phyloP scores from a whole-genome alignment of 2,888 invertebrate genomes.

The Drosophila maculinotata region DNA sequence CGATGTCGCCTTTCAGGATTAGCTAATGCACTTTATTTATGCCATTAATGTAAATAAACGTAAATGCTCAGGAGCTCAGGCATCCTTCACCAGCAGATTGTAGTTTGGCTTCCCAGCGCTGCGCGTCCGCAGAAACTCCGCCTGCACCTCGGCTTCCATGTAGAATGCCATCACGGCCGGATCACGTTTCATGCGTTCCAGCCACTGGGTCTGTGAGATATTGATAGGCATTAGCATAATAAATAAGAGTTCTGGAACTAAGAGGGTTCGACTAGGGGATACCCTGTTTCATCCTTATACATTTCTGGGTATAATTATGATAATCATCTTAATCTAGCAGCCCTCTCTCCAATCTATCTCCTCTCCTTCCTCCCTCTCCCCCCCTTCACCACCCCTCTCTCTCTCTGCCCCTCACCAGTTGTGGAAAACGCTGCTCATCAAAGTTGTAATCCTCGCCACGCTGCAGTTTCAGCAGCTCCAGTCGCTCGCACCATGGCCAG shows the following conservation, averaged over 20 bases:
- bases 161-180: slow-evolving; percentile 89
- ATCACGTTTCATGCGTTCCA: slow-evolving; percentile 89
- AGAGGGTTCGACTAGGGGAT: neutral
- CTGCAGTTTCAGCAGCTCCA: slow-evolving; percentile 87
- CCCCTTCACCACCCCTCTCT: too few species aligned
- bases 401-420: slow-evolving; percentile 69
- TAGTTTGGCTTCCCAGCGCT: slow-evolving; percentile 88
- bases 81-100: slow-evolving; percentile 68
- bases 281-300: too few species aligned
- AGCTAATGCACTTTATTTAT: slow-evolving; percentile 53
- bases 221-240: neutral
- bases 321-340: too few species aligned
- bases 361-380: too few species aligned
- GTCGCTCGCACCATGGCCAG: slow-evolving; percentile 93
- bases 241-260: too few species aligned
- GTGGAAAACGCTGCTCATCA: slow-evolving; percentile 63
- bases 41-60: slow-evolving; percentile 10
- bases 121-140: slow-evolving; percentile 89
- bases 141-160: slow-evolving; percentile 90
- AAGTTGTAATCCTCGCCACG: slow-evolving; percentile 86
- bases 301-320: too few species aligned
- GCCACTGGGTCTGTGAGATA: slow-evolving; percentile 88
- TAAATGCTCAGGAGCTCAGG: slow-evolving; percentile 30
- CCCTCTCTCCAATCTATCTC: too few species aligned
- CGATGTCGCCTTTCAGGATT: slow-evolving; percentile 10